Base-by-base conservation (phyloP, 2,113 vertebrate genomes). In the Astur gentilis region DNA sequence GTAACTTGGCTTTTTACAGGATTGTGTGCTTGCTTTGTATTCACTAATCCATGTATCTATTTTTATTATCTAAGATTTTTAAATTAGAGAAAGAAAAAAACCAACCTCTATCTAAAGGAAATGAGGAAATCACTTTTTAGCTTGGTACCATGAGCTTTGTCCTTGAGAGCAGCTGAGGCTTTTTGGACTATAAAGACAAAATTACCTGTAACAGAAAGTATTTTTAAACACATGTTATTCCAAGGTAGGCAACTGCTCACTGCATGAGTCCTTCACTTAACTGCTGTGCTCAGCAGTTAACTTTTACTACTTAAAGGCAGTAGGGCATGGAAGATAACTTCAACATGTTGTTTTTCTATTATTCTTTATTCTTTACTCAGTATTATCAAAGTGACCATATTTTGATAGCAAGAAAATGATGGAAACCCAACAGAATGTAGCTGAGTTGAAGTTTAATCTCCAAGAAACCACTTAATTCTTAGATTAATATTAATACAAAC, bases 181-280 rank as follows among this genome's bases (percentile, higher is more conserved):
- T 97, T 94, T n/a, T 96, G 93, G 87, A 73, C 52, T 96, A 84
- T 72, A 75, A 75, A 97, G 92, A 40, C 90, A 94, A 90, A 94
- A 96, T 96, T 97, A 93, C 92, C 95, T 97, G 90, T 82, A 95
- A 54, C 54, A 62, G 94, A 95, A 95, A 91, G 90, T 95, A 89
- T 96, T 98, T 98, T 97, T 97, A 95, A 98, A 94, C 96, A 97
- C 92, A 70, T 93, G 95, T 97, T 98, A 94, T 97, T 95, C 80
- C 90, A 89, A 70, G 85, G 94, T 64, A 97, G 89, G 71, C 98
- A 98, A 97, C 95, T 98, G 97, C 94, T 97, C 97, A 7, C 96
- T 69, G 96, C 64, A 25, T 75, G 98, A 90, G 54, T 66, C 95
- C 87, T 95, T 88, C 87, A 42, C 89, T 91, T 78, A 64, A 64